Base-by-base conservation (phyloP, 2,888 invertebrate species). In the Nasonia oneida region DNA sequence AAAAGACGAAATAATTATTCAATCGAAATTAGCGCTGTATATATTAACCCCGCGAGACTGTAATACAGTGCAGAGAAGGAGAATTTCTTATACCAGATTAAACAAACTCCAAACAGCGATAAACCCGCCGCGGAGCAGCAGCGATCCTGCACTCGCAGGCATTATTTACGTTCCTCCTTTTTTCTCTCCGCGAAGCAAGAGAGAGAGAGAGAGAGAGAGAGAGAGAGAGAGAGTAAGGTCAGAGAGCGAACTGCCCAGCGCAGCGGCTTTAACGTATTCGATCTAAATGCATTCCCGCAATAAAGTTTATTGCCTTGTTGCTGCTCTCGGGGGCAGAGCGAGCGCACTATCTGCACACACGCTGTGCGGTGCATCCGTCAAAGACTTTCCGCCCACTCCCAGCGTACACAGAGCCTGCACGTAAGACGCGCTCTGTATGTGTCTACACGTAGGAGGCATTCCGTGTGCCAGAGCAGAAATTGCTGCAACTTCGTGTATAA, bases 241-340 rank as follows among this genome's bases (percentile, higher is more conserved):
- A 84, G 81, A 88, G 76, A 75, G 81, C 23, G 5, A 18, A 6
- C 53, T 15, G 37, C 37, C 37, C 37, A 5, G 76, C 83, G 83
- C 37, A 5, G 76, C 83, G 83, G 86, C 87, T 88, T 89, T 89
- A 90, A 91, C 90, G 91, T 91, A 91, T 91, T 91, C 91, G 91
- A 93, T 92, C 91, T 92, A 92, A 85, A 92, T 92, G 92, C 91
- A 91, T 92, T 92, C 91, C 90, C 89, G 92, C 91, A 92, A 92
- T 92, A 93, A 93, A 92, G 89, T 93, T 93, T 92, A 93, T 92
- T 91, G 91, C 91, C 90, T 90, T 91, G 90, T 86, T 87, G 90
- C 91, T 90, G 37, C 37, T 37, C 37, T 29, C 89, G 89, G 89
- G 89, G 89, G 64, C 37, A 77, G 64, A 74, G 74, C 37, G 78